A percentile compares a stretch with the other conserved stretches of the same genome.
These are phyloP conservation scores for Carpatolechia fugitivella DNA, from an alignment of 2,888 invertebrate genomes.

Conservation along the genomic window DNA sequence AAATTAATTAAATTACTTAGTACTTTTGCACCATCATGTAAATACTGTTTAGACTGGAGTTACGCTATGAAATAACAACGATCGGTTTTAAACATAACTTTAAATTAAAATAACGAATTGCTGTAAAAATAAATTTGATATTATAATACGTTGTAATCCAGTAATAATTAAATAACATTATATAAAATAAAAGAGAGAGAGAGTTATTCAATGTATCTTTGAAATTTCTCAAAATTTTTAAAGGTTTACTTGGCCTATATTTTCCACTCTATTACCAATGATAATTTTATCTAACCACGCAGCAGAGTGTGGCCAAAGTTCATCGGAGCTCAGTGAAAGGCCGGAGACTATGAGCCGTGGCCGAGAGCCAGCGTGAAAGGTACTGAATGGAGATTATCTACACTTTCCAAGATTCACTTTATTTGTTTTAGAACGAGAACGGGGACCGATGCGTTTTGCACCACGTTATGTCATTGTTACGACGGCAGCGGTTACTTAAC, in stretches of 20 bases:
- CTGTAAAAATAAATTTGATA: no score
- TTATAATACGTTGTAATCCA: no score
- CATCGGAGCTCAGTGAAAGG: conserved; percentile 45
- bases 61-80: no score
- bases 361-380: conserved; percentile 50
- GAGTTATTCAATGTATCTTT: no score
- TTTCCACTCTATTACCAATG: background rate
- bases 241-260: no score
- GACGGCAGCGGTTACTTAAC: background rate
- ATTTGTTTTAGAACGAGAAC: conserved; percentile 17
- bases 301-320: conserved; percentile 16
- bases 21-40: no score
- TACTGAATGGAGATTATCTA: conserved; percentile 26
- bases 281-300: background rate
- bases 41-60: no score
- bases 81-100: no score
- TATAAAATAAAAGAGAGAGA: no score
- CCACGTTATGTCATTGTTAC: conserved; percentile 3
- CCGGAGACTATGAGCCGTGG: conserved; percentile 46
- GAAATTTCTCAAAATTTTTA: no score
- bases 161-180: no score
- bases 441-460: conserved; percentile 16
- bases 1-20: background rate
- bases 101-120: no score
- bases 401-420: conserved; percentile 21